phyloP scores from a whole-genome alignment of 2,797 vertebrate genomes.

The Mormyrops attenuatus region DNA sequence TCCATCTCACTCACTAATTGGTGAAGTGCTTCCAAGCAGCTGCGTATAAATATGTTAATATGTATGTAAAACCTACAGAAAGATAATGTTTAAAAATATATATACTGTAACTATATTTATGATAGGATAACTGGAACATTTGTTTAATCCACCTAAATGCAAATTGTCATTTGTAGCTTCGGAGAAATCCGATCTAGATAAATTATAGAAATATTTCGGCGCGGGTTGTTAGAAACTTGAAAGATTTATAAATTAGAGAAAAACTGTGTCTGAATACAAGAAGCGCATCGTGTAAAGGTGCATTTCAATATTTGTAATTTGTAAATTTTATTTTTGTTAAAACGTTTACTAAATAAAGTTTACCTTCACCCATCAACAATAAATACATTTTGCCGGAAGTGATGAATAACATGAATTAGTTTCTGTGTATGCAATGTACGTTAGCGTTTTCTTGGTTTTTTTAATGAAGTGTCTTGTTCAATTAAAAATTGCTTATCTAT shows the following conservation, averaged over 20 bases:
- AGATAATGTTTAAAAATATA: neutral
- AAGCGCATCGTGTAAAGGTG: neutral
- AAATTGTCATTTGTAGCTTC: neutral
- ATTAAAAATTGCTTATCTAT: slow-evolving; percentile 1
- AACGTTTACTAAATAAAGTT: neutral
- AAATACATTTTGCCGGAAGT: neutral
- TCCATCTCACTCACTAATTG: neutral
- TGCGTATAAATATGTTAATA: neutral
- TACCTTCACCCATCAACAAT: neutral
- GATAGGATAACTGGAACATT: neutral
- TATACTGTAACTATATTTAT: slow-evolving; percentile 7
- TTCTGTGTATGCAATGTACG: neutral
- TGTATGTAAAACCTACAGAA: slow-evolving; percentile 10
- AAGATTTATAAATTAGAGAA: neutral
- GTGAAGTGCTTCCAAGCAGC: slow-evolving; percentile 12
- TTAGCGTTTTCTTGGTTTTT: neutral
- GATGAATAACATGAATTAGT: neutral
- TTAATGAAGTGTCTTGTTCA: slow-evolving; percentile 10
- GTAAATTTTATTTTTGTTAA: slow-evolving; percentile 6
- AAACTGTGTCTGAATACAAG: neutral
- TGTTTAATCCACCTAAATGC: neutral
- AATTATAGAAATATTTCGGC: neutral
- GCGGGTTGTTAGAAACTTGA: neutral
- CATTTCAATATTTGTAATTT: neutral
- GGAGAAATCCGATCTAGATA: neutral